phyloP scores from a whole-genome alignment of 2,888 invertebrate species.

The Erpobdella octoculata region DNA sequence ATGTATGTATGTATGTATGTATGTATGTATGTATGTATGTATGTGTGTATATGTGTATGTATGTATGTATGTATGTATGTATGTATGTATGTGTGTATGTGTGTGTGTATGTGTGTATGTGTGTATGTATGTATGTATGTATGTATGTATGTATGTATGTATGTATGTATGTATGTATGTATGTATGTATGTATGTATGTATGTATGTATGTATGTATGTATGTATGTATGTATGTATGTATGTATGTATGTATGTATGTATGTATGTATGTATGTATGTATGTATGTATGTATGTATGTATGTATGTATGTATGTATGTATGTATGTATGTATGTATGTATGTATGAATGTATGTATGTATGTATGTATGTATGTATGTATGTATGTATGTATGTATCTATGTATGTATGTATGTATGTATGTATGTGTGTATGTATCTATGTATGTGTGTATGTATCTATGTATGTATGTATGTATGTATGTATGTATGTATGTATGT shows the following conservation, averaged over 20 bases:
- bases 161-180: background rate
- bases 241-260: constrained; percentile 15
- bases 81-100: constrained; percentile 1
- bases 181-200: constrained; percentile 2
- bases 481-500: too few species aligned
- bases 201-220: constrained; percentile 13
- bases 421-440: too few species aligned
- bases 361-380: too few species aligned
- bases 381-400: too few species aligned
- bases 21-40: background rate
- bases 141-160: background rate
- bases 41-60: background rate
- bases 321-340: too few species aligned
- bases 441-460: too few species aligned
- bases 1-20: background rate
- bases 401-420: too few species aligned
- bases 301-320: too few species aligned
- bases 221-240: constrained; percentile 19
- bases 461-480: too few species aligned
- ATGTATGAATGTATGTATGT: too few species aligned
- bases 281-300: too few species aligned
- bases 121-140: constrained; percentile 11
- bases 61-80: background rate
- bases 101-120: background rate
- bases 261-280: background rate